Base-by-base conservation (phyloP, 2,113 vertebrate species). In the Rhabdomys dilectus region DNA sequence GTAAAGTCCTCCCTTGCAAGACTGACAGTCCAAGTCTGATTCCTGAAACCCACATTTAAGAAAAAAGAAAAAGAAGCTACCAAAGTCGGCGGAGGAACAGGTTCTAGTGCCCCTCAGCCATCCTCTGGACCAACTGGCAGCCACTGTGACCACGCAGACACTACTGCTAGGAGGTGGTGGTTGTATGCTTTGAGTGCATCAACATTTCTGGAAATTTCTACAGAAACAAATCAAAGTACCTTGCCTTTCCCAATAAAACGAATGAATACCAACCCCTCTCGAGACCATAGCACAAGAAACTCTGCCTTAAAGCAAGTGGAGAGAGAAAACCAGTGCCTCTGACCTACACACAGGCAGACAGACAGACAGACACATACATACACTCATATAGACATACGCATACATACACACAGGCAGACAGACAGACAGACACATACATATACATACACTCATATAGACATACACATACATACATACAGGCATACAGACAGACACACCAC, bases 201-300 rank as follows among this genome's bases (percentile, higher is more conserved):
- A 99, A 99, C 97, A 99, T 99, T 96, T 99, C 99, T 1, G 99
- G 99, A 62, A 99, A 99, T 98, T 99, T 99, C 98, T 99, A 99
- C 97, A 99, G 99, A n/a, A 99, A 99, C 97, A 99, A 99, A 95
- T 80, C 99, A 97, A 99, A 99, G 98, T 99, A 99, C 94, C 98
- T 99, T 97, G 98, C 99, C 90, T 99, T 99, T 96, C 98, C 99
- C 82, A 11, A 10, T 0, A 4, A 99, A 99, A 96, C 98, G 99
- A 93, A 99, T 99, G 99, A 99, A 99, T 98, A 99, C 99, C 97
- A 99, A 99, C 97, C 99, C 99, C 0, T 99, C 99, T 48, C 98
- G 99, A 9, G 99, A 99, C 64, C 11, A 31, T 66, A 66, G 64
- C 64, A 84, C 13, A 84, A 42, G 81, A 62, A 7, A 9, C n/a